Evolutionary conservation across 2,113 vertebrate genomes (phyloP).

Genomic region (Ciconia maguari): DNA sequence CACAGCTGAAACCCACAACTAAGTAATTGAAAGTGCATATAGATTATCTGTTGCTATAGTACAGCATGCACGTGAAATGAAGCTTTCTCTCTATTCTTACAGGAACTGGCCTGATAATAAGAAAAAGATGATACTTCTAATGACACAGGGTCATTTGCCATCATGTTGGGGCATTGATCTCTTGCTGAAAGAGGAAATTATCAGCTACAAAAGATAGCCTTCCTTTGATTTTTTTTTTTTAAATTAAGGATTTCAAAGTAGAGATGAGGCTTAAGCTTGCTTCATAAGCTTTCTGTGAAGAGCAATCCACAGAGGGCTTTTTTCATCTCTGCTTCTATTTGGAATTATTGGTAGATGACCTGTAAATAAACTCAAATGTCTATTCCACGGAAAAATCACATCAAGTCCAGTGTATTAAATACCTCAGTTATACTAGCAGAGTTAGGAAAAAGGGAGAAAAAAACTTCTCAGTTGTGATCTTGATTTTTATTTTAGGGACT

Average conservation of each 20-base stretch:
- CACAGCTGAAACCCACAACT: not conserved
- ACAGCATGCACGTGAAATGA: not conserved
- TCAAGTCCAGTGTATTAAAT: not conserved
- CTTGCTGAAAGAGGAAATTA: not conserved
- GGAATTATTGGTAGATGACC: not conserved
- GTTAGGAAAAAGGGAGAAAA: not conserved
- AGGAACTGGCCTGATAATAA: not conserved
- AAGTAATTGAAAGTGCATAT: not conserved
- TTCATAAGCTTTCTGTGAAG: not conserved
- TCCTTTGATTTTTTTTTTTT: not conserved
- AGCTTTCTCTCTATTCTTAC: not conserved
- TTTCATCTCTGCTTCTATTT: not conserved
- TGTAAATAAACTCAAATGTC: not conserved
- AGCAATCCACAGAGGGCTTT: not conserved
- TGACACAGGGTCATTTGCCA: not conserved
- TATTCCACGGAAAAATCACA: not conserved
- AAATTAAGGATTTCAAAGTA: slow-evolving; percentile 2
- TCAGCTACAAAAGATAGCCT: not conserved
- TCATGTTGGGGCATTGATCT: not conserved
- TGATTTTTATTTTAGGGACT: not conserved
- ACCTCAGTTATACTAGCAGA: not conserved
- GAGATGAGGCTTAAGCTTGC: not conserved
- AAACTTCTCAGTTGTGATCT: not conserved
- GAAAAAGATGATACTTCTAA: not conserved
- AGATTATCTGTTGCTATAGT: not conserved